Percentiles rank a stretch among this genome's conserved stretches.
These are phyloP conservation scores for Lepeophtheirus nordmannii DNA, from an alignment of 2,888 invertebrate species.

Conservation along the genomic window DNA sequence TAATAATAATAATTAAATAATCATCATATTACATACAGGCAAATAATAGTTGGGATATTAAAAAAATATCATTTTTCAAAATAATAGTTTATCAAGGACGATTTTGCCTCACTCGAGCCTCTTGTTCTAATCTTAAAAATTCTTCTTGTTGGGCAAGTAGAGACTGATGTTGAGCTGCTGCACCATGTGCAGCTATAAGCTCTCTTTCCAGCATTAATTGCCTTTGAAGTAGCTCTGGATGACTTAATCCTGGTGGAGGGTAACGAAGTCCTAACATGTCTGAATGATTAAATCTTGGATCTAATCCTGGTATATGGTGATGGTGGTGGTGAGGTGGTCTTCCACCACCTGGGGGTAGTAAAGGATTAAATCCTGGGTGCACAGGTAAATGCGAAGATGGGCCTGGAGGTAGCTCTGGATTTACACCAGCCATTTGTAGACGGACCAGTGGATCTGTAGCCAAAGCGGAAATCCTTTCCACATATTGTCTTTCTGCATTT, in stretches of 20 bases:
- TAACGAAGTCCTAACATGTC: slow-evolving; percentile 13
- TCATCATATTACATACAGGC: neutral
- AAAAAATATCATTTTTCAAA: too few relatives aligned
- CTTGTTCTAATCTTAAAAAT: slow-evolving; percentile 16
- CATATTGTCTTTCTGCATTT: slow-evolving; percentile 35
- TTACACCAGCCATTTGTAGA: slow-evolving; percentile 79
- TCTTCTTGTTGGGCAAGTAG: slow-evolving; percentile 48
- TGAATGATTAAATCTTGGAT: slow-evolving; percentile 11
- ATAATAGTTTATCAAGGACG: neutral
- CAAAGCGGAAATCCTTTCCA: slow-evolving; percentile 56
- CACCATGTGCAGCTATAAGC: slow-evolving; percentile 31
- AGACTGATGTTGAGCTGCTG: slow-evolving; percentile 39
- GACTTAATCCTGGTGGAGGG: slow-evolving; percentile 32
- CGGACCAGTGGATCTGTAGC: slow-evolving; percentile 82
- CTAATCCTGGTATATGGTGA: neutral
- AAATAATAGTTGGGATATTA: too few relatives aligned
- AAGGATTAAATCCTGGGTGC: neutral
- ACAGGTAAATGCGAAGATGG: neutral
- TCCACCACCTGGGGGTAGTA: neutral
- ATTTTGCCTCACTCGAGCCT: neutral
- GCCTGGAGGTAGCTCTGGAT: slow-evolving; percentile 51
- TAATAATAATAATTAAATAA: neutral
- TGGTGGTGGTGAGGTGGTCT: neutral
- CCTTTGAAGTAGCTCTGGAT: slow-evolving; percentile 69
- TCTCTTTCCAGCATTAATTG: slow-evolving; percentile 69